These are phyloP conservation scores for Harpagoxenus sublaevis DNA, from an alignment of 2,888 invertebrate species.

Conservation along the genomic window DNA sequence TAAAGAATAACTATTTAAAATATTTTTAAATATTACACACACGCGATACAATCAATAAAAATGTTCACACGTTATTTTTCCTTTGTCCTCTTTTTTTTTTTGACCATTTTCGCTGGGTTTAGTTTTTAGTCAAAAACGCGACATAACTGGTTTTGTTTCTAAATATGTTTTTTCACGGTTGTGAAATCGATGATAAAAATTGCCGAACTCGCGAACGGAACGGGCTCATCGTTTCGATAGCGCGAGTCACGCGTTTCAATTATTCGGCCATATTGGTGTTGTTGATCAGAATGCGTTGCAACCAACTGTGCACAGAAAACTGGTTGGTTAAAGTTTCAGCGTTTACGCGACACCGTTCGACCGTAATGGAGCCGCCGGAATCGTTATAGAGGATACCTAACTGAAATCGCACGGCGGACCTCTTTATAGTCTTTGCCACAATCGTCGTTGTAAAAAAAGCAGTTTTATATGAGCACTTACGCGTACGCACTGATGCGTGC, in stretches of 20 bases:
- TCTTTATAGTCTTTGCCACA: constrained; percentile 22
- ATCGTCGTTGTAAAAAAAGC: constrained; percentile 32
- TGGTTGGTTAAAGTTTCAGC: constrained; percentile 31
- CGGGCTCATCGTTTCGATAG: not conserved
- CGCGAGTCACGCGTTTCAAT: constrained; percentile 36
- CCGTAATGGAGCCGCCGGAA: constrained; percentile 18
- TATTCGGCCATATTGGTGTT: constrained; percentile 34
- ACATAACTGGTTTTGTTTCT: constrained; percentile 11
- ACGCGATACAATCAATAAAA: not conserved
- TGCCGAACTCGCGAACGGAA: not conserved
- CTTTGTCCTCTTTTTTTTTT: not conserved
- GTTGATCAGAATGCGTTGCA: not conserved
- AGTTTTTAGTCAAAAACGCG: not conserved
- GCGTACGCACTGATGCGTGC: constrained; percentile 28
- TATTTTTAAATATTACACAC: not conserved
- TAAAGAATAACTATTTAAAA: not conserved
- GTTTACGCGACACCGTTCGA: constrained; percentile 15
- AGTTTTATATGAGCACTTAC: constrained; percentile 32
- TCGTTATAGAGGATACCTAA: constrained; percentile 8
- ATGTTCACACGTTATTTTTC: not conserved
- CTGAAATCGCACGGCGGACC: constrained; percentile 12
- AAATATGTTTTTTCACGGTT: constrained; percentile 30
- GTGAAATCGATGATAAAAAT: constrained; percentile 17
- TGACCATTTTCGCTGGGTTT: not conserved
- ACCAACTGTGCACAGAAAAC: constrained; percentile 6